Evolutionary conservation across 2,113 vertebrate species (phyloP).

Genomic region (Sitta europaea): DNA sequence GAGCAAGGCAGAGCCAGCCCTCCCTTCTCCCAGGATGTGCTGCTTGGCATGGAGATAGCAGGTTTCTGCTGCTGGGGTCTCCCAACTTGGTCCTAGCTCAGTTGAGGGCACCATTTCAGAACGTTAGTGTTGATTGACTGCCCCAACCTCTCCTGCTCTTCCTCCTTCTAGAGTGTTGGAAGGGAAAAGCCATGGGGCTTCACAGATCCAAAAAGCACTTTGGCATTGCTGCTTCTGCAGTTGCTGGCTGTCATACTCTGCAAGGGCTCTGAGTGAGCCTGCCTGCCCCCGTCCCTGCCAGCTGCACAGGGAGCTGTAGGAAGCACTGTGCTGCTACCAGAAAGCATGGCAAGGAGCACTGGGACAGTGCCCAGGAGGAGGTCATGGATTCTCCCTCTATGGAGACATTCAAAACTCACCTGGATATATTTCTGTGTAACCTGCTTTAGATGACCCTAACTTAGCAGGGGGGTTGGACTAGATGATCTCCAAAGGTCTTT

Average conservation of each 20-base stretch:
- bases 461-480: not conserved
- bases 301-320: not conserved
- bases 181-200: slow-evolving; percentile 32
- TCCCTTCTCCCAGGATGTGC: not conserved
- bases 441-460: not conserved
- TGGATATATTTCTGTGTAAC: not conserved
- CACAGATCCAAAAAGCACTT: slow-evolving; percentile 31
- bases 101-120: not conserved
- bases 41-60: not conserved
- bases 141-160: not conserved
- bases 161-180: not conserved
- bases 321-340: not conserved
- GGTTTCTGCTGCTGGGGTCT: not conserved
- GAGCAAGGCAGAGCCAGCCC: not conserved
- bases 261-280: not conserved
- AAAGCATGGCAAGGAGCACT: not conserved
- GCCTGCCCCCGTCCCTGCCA: not conserved
- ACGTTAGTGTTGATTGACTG: fast-evolving
- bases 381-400: not conserved
- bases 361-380: not conserved
- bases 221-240: slow-evolving; percentile 37
- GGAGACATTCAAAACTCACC: not conserved
- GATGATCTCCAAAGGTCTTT: not conserved
- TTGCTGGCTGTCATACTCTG: not conserved
- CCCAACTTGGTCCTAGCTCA: not conserved